phyloP scores from a whole-genome alignment of 2,113 vertebrate genomes.

The Lepidothrix coronata region DNA sequence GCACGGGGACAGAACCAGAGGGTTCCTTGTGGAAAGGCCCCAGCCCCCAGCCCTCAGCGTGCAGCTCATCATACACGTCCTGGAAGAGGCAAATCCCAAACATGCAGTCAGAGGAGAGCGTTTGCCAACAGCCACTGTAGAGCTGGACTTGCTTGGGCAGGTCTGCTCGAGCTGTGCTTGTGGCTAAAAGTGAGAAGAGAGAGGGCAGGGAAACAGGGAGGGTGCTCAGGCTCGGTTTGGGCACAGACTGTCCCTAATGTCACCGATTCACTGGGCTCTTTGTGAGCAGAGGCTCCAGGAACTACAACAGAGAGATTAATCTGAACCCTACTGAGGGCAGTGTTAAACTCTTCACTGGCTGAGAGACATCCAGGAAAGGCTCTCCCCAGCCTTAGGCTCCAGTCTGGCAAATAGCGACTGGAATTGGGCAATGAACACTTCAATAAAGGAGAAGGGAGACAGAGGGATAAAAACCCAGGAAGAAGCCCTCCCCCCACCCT shows the following conservation, averaged over 20 bases:
- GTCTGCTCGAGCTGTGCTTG: not conserved
- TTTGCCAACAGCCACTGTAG: rapidly evolving
- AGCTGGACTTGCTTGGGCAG: not conserved
- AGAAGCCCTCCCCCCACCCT: not conserved
- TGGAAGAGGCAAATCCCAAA: not conserved
- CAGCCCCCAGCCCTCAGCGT: not conserved
- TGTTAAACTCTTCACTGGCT: not conserved
- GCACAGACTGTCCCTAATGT: not conserved
- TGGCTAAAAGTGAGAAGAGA: not conserved
- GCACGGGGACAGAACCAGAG: not conserved
- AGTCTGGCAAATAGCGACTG: not conserved
- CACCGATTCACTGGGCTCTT: not conserved
- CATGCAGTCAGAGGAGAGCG: rapidly evolving
- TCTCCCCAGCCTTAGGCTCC: not conserved
- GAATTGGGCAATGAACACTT: not conserved
- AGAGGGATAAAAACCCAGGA: not conserved
- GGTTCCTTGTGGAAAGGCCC: not conserved
- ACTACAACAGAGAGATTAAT: not conserved
- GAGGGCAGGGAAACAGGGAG: not conserved
- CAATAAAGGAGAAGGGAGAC: not conserved
- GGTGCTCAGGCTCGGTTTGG: rapidly evolving
- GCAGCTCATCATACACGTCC: not conserved
- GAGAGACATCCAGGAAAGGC: rapidly evolving
- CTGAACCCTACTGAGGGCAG: not conserved
- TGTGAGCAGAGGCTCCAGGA: not conserved